phyloP scores from a whole-genome alignment of 2,888 invertebrate genomes.

The Macrophya alboannulata region DNA sequence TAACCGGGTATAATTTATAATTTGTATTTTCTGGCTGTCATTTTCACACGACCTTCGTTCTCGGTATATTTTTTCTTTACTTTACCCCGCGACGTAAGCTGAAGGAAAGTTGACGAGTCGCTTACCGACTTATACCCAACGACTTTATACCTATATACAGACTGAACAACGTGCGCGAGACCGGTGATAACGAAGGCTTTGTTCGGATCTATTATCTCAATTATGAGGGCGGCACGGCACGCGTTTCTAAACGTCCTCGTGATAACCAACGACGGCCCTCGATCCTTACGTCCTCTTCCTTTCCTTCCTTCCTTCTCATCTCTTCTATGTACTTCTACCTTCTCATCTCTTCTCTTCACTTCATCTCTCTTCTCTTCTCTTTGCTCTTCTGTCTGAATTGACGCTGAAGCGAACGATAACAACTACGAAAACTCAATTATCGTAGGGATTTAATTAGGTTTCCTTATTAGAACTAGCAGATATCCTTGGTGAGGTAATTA shows the following conservation, averaged over 20 bases:
- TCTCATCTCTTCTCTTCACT: constrained; percentile 6
- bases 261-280: constrained; percentile 48
- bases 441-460: constrained; percentile 50
- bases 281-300: constrained; percentile 34
- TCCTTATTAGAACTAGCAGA: constrained; percentile 51
- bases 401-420: constrained; percentile 46
- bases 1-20: background rate
- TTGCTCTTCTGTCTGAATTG: constrained; percentile 20
- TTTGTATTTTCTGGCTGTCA: background rate
- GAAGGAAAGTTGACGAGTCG: constrained; percentile 45
- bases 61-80: background rate
- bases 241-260: constrained; percentile 50
- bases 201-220: constrained; percentile 55
- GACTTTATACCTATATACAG: constrained; percentile 28
- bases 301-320: background rate
- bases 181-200: constrained; percentile 55
- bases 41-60: background rate
- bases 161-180: constrained; percentile 44
- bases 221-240: constrained; percentile 50
- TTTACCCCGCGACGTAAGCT: constrained; percentile 20
- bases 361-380: background rate
- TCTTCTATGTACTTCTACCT: background rate
- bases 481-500: constrained; percentile 45
- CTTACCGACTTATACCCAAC: constrained; percentile 12
- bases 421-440: constrained; percentile 53